These are phyloP conservation scores for Cerceris ruficornis DNA, from an alignment of 2,888 invertebrate genomes.

Conservation along the genomic window DNA sequence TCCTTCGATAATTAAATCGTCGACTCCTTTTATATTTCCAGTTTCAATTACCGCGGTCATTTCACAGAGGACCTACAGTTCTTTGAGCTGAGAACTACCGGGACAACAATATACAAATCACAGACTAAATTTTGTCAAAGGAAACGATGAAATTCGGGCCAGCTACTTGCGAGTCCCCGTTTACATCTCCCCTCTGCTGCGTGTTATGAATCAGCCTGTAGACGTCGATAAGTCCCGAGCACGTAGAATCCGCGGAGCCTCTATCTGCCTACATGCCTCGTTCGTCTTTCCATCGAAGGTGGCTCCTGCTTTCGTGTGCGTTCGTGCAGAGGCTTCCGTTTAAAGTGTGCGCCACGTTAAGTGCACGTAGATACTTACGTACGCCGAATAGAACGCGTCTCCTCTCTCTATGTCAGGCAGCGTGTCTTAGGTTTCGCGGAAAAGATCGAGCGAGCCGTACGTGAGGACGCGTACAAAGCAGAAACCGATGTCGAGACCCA, in stretches of 20 bases:
- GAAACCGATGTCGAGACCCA: constrained; percentile 27
- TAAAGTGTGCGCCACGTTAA: constrained; percentile 43
- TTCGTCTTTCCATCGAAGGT: constrained; percentile 47
- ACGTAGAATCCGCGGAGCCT: constrained; percentile 49
- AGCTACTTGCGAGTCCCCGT: too few relatives aligned
- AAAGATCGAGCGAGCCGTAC: constrained; percentile 77
- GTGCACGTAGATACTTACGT: constrained; percentile 65
- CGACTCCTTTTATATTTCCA: too few relatives aligned
- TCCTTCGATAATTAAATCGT: too few relatives aligned
- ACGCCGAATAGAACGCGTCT: constrained; percentile 69
- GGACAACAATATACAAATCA: too few relatives aligned
- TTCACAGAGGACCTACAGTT: too few relatives aligned
- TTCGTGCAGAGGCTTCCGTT: constrained; percentile 16
- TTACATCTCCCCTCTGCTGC: too few relatives aligned
- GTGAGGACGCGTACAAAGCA: constrained; percentile 76
- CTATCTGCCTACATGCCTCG: constrained; percentile 44
- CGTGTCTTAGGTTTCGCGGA: constrained; percentile 76
- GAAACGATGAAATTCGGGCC: too few relatives aligned
- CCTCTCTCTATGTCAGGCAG: constrained; percentile 70
- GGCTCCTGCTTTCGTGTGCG: constrained; percentile 32
- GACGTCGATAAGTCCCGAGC: constrained; percentile 18
- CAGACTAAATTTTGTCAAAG: too few relatives aligned
- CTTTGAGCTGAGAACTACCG: too few relatives aligned
- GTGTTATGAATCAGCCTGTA: too few relatives aligned
- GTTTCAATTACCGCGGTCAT: too few relatives aligned